Evolutionary conservation across 1,140 invertebrate genomes (phyloP).

Genomic region (Dendrolimus kikuchii): DNA sequence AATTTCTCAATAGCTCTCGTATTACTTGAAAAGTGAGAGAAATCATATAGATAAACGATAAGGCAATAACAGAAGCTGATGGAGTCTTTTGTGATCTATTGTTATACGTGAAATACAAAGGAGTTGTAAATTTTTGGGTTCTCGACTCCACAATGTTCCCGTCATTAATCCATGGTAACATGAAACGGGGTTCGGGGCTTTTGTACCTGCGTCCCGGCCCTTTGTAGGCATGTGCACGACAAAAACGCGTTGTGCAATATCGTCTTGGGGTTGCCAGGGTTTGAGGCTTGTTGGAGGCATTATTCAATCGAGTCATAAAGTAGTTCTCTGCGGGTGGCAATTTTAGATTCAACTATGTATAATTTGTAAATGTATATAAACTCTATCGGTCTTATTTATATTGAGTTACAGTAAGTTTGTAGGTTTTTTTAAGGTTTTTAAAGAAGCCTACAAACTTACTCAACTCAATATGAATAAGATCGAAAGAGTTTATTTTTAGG

Average conservation of each 20-base stretch:
- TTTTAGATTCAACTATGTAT: too few species aligned
- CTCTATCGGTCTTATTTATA: too few species aligned
- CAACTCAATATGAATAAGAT: too few species aligned
- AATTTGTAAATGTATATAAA: too few species aligned
- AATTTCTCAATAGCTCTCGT: conserved; percentile 22
- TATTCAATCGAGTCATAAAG: too few species aligned
- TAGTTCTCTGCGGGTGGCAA: too few species aligned
- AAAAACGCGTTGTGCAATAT: conserved; percentile 66
- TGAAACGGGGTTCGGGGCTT: conserved; percentile 53
- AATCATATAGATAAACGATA: conserved; percentile 57
- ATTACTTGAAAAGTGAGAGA: conserved; percentile 57
- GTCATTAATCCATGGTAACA: conserved; percentile 64
- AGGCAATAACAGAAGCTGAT: conserved; percentile 67
- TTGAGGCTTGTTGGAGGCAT: too few species aligned
- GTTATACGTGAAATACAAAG: conserved; percentile 48
- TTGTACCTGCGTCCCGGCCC: conserved; percentile 59
- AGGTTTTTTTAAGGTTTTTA: too few species aligned
- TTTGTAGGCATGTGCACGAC: conserved; percentile 62
- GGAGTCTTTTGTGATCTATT: conserved; percentile 60
- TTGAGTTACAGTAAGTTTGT: too few species aligned
- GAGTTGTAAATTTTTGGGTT: conserved; percentile 69
- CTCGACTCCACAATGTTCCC: conserved; percentile 66
- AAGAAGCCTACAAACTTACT: too few species aligned
- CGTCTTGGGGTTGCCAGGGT: conserved; percentile 12
- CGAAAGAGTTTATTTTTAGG: too few species aligned